Evolutionary conservation across 2,888 invertebrate genomes (phyloP).

Genomic region (Timema cristinae): DNA sequence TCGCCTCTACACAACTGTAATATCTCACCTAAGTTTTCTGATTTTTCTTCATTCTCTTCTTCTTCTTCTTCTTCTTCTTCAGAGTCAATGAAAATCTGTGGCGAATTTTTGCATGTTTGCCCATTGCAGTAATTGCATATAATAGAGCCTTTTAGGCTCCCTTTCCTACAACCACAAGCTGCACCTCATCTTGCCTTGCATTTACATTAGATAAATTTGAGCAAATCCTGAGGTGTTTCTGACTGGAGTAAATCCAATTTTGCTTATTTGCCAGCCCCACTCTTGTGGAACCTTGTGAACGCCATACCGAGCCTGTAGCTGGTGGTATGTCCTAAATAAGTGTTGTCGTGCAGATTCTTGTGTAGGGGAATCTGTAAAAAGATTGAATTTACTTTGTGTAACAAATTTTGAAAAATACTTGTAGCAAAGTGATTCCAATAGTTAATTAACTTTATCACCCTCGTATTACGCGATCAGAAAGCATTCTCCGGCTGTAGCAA

Average conservation of each 20-base stretch:
- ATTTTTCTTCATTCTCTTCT: constrained; percentile 34
- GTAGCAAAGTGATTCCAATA: background rate
- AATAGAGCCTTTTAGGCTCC: constrained; percentile 22
- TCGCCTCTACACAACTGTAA: constrained; percentile 25
- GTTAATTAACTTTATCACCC: background rate
- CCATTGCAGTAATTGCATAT: constrained; percentile 27
- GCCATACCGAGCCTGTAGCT: constrained; percentile 31
- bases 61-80: constrained; percentile 37
- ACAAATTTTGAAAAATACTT: constrained; percentile 24
- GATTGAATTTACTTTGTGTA: constrained; percentile 30
- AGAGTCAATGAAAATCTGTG: constrained; percentile 32
- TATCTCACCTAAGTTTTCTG: constrained; percentile 31
- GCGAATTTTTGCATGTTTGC: constrained; percentile 31
- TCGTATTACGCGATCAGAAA: background rate
- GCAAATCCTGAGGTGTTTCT: constrained; percentile 25
- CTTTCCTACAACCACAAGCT: constrained; percentile 26
- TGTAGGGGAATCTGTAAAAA: constrained; percentile 16
- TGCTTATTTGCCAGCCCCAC: constrained; percentile 31
- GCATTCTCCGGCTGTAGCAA: background rate
- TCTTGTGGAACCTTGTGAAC: constrained; percentile 16
- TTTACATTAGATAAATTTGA: constrained; percentile 26
- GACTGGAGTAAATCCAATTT: constrained; percentile 21
- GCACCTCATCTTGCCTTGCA: constrained; percentile 9
- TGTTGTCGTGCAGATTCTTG: constrained; percentile 33
- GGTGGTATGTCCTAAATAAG: constrained; percentile 32